Percentiles rank a stretch among this genome's conserved stretches.
phyloP scores from a whole-genome alignment of 2,113 vertebrate species.

The Spea bombifrons region DNA sequence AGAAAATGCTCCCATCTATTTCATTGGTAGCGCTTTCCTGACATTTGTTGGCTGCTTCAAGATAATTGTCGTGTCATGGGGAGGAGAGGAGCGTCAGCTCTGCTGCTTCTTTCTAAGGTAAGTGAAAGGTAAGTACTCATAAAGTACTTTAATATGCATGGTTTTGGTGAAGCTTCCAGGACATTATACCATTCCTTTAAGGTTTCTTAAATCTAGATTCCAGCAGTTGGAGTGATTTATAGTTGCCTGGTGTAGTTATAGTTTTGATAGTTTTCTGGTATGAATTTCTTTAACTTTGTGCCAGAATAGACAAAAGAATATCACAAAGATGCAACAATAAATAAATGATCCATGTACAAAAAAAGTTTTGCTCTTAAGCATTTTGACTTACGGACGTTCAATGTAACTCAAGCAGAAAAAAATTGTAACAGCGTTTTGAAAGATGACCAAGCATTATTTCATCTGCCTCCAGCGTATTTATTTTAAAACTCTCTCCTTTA shows the following conservation, averaged over 20 bases:
- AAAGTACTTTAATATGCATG: no score
- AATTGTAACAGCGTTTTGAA: conserved; percentile 12
- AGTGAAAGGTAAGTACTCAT: no score
- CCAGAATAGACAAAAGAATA: conserved; percentile 14
- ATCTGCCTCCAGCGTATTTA: neutral
- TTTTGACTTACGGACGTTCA: conserved; percentile 16
- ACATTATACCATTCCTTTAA: no score
- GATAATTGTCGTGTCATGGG: no score
- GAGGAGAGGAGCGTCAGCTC: no score
- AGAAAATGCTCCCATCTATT: no score
- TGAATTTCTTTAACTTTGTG: neutral
- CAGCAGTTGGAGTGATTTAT: conserved; percentile 27
- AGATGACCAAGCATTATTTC: conserved; percentile 11
- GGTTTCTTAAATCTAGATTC: conserved; percentile 29
- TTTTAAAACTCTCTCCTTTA: neutral
- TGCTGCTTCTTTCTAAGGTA: no score
- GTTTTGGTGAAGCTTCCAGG: no score
- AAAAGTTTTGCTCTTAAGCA: conserved; percentile 7
- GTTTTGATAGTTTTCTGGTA: conserved; percentile 19
- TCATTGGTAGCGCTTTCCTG: no score
- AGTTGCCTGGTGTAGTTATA: conserved; percentile 27
- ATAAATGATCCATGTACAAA: conserved; percentile 14
- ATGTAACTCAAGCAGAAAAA: conserved; percentile 12
- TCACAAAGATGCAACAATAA: conserved; percentile 16
- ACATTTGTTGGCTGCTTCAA: no score